Base-by-base conservation (phyloP, 30 jellyfish, hydroid and myxozoan species). In the Turritopsis rubra region DNA sequence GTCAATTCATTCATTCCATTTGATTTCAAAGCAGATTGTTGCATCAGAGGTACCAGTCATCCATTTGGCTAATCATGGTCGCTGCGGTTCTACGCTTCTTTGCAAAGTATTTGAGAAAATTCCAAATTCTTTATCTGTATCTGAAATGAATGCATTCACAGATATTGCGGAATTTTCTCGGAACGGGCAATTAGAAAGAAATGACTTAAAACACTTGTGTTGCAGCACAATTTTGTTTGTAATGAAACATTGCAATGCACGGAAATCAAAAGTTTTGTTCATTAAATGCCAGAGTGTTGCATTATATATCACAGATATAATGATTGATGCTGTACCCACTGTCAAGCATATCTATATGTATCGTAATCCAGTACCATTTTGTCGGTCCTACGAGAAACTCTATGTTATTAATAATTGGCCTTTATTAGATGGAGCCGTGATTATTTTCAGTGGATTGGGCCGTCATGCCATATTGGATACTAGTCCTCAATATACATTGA, bases 11-110 rank as follows among this genome's bases (percentile, higher is more conserved):
- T 80, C 87, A 26, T 80, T 80, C 1, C 29, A 80, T 70, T 28
- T 22, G 52, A 60, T 80, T 25, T 29, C 82, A 18, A 52, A 25
- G n/a, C 53, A 26, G 21, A 60, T 80, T 13, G 21, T n/a, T 52
- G 5, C 52, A 70, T 84, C 87, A 4, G 52, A 80, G 41, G 65
- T 80, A 16, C 87, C 87, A 16, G 65, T 80, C 21, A 65, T 80
- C 28, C 87, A 80, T 80, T 54, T 80, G n/a, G 84, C 87, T 16
- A 80, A 80, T 60, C 87, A 80, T 80, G 87, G 87, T 0, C 87
- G 87, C 52, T 80, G 87, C 52, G 87, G 87, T 9, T 80, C 87
- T 20, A 80, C 87, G 1, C 31, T 80, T 22, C 24, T 80, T 23
- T 19, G 81, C 18, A 31, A 80, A 53, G 41, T 65, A 16, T 53